Evolutionary conservation across 2,888 invertebrate genomes (phyloP).

Genomic region (Nemotelus pantherinus): DNA sequence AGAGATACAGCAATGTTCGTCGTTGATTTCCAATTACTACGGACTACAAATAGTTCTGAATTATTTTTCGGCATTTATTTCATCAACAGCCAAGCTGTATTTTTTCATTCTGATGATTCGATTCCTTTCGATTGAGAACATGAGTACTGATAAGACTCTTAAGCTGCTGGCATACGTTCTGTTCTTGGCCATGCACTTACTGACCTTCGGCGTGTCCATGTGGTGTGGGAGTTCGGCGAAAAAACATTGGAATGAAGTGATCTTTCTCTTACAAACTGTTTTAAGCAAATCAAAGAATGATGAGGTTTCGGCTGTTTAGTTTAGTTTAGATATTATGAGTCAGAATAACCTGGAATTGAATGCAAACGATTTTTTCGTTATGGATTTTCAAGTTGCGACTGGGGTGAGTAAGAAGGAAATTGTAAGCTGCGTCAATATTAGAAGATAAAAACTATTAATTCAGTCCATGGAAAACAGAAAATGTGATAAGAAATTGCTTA

Average conservation of each 20-base stretch:
- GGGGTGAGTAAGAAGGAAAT: not conserved
- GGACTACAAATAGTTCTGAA: not conserved
- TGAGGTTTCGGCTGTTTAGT: not conserved
- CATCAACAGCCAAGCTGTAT: not conserved
- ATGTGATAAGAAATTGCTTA: no score
- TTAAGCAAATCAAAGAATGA: not conserved
- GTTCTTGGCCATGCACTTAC: not conserved
- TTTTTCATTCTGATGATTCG: not conserved
- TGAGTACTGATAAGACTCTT: not conserved
- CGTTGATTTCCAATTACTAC: not conserved
- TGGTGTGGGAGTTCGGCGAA: slow-evolving; percentile 1
- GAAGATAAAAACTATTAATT: no score
- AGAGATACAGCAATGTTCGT: not conserved
- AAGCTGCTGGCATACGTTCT: not conserved
- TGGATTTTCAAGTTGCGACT: not conserved
- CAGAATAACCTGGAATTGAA: not conserved
- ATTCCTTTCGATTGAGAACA: not conserved
- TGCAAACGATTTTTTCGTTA: not conserved
- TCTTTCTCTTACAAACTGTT: not conserved
- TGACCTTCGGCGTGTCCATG: not conserved
- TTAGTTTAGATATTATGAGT: not conserved
- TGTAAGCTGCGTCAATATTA: no score
- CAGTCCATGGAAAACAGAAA: no score
- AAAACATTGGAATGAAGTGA: not conserved
- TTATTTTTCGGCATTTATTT: slow-evolving; percentile 17